Evolutionary conservation across 2,888 invertebrate genomes (phyloP).

Genomic region (Eilema griseolum): DNA sequence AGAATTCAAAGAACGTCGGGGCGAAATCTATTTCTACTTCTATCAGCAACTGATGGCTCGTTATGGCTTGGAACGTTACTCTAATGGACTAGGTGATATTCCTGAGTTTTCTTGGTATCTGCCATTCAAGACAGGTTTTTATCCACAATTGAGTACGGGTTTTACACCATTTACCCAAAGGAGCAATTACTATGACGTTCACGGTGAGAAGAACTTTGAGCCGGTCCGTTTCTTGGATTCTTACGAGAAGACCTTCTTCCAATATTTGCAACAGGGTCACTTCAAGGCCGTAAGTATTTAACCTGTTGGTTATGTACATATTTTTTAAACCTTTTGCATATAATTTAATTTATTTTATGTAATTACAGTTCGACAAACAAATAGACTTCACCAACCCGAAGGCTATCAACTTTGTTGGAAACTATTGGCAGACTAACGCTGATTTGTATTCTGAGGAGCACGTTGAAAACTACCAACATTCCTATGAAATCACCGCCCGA

Average conservation of each 20-base stretch:
- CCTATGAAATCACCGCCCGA: slow-evolving; percentile 87
- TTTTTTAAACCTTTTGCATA: not conserved
- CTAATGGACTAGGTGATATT: slow-evolving; percentile 88
- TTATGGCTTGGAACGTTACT: slow-evolving; percentile 90
- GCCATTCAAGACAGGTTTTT: slow-evolving; percentile 79
- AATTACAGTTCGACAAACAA: slow-evolving; percentile 71
- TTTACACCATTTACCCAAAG: slow-evolving; percentile 86
- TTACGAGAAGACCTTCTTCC: slow-evolving; percentile 85
- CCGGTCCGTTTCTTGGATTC: slow-evolving; percentile 85
- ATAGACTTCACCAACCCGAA: slow-evolving; percentile 70
- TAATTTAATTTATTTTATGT: not conserved
- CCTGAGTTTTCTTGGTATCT: slow-evolving; percentile 89
- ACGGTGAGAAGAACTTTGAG: slow-evolving; percentile 80
- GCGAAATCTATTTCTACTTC: slow-evolving; percentile 89
- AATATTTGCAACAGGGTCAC: slow-evolving; percentile 84
- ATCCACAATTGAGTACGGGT: slow-evolving; percentile 55
- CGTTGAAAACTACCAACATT: slow-evolving; percentile 76
- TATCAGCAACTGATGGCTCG: slow-evolving; percentile 90
- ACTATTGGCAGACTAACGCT: slow-evolving; percentile 86
- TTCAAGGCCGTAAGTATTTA: slow-evolving; percentile 84
- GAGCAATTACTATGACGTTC: slow-evolving; percentile 88
- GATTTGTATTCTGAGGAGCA: slow-evolving; percentile 75
- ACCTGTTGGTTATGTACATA: not conserved
- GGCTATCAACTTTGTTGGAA: slow-evolving; percentile 85
- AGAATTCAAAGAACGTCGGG: slow-evolving; percentile 85